phyloP scores from a whole-genome alignment of 2,888 invertebrate species.

The Ochropleura plecta region DNA sequence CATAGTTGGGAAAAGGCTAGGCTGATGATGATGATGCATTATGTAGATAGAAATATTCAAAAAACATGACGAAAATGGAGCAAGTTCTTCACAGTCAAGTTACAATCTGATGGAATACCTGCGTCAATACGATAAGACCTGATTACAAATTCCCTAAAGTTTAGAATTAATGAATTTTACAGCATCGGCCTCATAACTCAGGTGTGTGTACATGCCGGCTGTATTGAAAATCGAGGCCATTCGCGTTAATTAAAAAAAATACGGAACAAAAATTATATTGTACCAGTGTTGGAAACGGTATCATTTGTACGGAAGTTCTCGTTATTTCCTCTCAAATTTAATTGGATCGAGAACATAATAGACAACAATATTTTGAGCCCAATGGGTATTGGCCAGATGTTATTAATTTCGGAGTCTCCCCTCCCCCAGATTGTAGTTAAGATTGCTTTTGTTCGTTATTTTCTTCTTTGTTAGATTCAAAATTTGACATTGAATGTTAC shows the following conservation, averaged over 20 bases:
- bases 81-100: slow-evolving; percentile 3
- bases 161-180: slow-evolving; percentile 19
- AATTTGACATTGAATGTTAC: not conserved
- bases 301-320: slow-evolving; percentile 8
- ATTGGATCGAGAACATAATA: slow-evolving; percentile 27
- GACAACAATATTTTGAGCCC: slow-evolving; percentile 22
- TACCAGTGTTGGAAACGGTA: slow-evolving; percentile 19
- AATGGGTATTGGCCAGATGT: slow-evolving; percentile 11
- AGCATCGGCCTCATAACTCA: not conserved
- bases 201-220: not conserved
- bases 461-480: slow-evolving; percentile 11
- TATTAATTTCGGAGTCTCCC: slow-evolving; percentile 24
- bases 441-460: not conserved
- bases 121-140: slow-evolving; percentile 11
- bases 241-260: slow-evolving; percentile 22
- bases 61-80: not conserved
- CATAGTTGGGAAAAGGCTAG: too few relatives aligned
- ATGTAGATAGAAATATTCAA: too few relatives aligned
- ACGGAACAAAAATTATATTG: slow-evolving; percentile 1
- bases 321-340: slow-evolving; percentile 26
- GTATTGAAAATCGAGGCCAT: not conserved
- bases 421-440: slow-evolving; percentile 1
- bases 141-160: slow-evolving; percentile 18
- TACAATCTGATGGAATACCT: slow-evolving; percentile 1
- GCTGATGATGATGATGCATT: too few relatives aligned